Conservation (phyloP, 2,888 invertebrate genomes). For the Sarcophaga subvicina region DNA sequence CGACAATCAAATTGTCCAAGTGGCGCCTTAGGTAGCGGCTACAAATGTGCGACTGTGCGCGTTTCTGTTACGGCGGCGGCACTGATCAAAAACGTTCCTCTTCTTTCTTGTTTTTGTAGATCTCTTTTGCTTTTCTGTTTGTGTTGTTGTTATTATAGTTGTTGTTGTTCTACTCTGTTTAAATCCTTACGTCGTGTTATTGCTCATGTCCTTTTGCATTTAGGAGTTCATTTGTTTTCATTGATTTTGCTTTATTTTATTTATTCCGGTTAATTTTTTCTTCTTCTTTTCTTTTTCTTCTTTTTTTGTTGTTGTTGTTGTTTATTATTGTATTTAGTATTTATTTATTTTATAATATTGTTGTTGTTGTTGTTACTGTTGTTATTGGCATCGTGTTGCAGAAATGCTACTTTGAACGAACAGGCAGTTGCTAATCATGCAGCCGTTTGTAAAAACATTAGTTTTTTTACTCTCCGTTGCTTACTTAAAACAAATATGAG, state of each 20-base stretch:
- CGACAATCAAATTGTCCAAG: constrained; percentile 70
- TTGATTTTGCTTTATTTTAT: constrained; percentile 66
- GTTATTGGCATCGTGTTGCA: constrained; percentile 54
- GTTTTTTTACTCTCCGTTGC: no score
- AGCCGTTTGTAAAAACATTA: neutral
- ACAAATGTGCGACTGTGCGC: constrained; percentile 69
- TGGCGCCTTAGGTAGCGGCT: constrained; percentile 67
- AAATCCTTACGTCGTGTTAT: constrained; percentile 73
- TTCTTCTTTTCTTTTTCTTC: neutral
- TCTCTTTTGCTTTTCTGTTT: constrained; percentile 9
- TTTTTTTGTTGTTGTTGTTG: constrained; percentile 27
- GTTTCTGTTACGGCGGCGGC: constrained; percentile 67
- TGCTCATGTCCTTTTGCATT: constrained; percentile 72
- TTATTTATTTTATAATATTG: neutral
- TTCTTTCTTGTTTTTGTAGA: constrained; percentile 23
- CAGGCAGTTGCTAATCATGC: constrained; percentile 46
- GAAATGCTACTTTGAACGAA: constrained; percentile 36
- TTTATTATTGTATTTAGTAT: neutral
- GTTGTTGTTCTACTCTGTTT: constrained; percentile 39
- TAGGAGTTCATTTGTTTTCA: constrained; percentile 68
- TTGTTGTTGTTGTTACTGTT: neutral
- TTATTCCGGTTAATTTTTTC: constrained; percentile 48
- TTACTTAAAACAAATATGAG: no score
- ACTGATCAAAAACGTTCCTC: constrained; percentile 64
- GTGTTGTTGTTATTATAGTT: constrained; percentile 4